phyloP scores from a whole-genome alignment of 2,113 vertebrate species.

The Brachirus orientalis region DNA sequence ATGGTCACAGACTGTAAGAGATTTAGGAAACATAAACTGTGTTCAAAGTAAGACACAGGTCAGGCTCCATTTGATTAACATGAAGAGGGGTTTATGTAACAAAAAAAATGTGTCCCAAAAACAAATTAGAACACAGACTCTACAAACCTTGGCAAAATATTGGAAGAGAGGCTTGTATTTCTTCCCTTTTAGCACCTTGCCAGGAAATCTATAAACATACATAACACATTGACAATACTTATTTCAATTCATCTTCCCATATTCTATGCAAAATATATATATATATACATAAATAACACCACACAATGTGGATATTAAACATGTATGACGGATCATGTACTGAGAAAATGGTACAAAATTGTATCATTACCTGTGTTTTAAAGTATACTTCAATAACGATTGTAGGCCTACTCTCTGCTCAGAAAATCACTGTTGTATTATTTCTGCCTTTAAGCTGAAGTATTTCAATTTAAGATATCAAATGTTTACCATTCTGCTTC shows the following conservation, averaged over 20 bases:
- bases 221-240: conserved; percentile 1
- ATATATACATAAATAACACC: background rate
- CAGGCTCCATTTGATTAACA: conserved; percentile 12
- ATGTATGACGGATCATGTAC: background rate
- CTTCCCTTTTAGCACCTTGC: conserved; percentile 90
- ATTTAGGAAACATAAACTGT: background rate
- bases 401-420: no score
- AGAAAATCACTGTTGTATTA: no score
- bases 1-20: conserved; percentile 13
- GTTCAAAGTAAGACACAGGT: conserved; percentile 14
- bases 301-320: background rate
- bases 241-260: background rate
- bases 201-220: conserved; percentile 88
- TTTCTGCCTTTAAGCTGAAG: no score
- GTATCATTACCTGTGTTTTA: no score
- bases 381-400: no score
- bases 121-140: conserved; percentile 15
- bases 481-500: no score
- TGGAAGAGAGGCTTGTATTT: conserved; percentile 93
- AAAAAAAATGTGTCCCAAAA: background rate
- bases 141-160: conserved; percentile 93
- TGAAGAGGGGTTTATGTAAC: background rate
- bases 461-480: no score
- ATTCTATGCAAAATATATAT: background rate
- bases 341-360: background rate